These are phyloP conservation scores for Myiothlypis chrysogaster DNA, from an alignment of 2,797 vertebrate species.

Conservation along the genomic window DNA sequence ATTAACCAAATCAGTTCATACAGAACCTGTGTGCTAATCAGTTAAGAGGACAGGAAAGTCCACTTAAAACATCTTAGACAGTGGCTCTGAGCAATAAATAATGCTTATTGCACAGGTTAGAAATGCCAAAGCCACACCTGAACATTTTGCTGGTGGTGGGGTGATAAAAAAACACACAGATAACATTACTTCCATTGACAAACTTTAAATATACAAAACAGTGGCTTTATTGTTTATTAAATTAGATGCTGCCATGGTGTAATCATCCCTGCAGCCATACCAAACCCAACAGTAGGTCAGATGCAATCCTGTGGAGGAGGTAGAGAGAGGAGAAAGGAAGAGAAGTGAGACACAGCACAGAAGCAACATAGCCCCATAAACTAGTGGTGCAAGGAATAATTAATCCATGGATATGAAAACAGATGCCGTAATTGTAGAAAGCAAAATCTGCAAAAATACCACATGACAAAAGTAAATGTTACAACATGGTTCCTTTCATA, in stretches of 20 bases:
- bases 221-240: constrained; percentile 60
- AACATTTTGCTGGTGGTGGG: constrained; percentile 1
- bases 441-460: background rate
- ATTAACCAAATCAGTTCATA: constrained; percentile 38
- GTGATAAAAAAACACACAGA: constrained; percentile 49
- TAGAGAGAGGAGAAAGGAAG: background rate
- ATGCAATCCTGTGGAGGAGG: background rate
- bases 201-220: constrained; percentile 53
- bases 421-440: background rate
- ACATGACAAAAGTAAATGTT: background rate
- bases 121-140: constrained; percentile 25
- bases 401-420: background rate
- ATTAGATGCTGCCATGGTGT: constrained; percentile 39
- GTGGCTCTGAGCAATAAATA: constrained; percentile 44
- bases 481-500: background rate
- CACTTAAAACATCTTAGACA: constrained; percentile 9
- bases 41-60: constrained; percentile 49
- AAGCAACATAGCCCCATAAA: background rate
- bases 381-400: background rate
- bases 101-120: background rate
- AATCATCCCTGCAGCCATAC: constrained; percentile 56
- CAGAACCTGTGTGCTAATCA: background rate
- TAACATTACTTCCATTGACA: constrained; percentile 62
- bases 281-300: constrained; percentile 19
- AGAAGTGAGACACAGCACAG: background rate